These are phyloP conservation scores for Corapipo altera DNA, from an alignment of 2,113 vertebrate genomes.

Conservation along the genomic window DNA sequence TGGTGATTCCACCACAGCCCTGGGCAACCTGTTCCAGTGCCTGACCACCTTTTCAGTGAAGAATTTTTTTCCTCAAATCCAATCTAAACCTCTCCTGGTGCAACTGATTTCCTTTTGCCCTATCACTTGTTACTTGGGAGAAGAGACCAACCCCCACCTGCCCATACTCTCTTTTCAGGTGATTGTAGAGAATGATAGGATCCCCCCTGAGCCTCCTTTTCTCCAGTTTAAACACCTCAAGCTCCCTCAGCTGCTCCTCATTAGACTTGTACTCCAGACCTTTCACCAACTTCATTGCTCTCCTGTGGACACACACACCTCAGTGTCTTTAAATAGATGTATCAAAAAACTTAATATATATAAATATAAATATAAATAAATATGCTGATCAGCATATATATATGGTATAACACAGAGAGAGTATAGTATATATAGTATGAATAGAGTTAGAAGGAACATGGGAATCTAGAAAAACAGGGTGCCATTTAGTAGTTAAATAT, in stretches of 20 bases:
- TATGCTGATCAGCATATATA: too few species aligned
- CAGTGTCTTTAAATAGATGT: neutral
- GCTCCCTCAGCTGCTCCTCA: neutral
- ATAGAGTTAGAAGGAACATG: neutral
- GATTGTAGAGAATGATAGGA: neutral
- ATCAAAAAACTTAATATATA: neutral
- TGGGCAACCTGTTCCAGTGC: neutral
- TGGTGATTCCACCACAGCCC: neutral
- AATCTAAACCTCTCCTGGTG: neutral
- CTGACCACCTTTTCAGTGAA: neutral
- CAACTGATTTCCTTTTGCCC: neutral
- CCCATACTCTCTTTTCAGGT: neutral
- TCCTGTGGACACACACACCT: neutral
- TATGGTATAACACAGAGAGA: neutral
- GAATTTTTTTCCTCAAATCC: neutral
- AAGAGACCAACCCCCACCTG: accelerated
- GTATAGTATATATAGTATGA: neutral
- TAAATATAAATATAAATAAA: neutral
- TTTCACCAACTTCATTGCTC: neutral
- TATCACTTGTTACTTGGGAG: neutral
- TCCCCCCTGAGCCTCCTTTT: neutral
- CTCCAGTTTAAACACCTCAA: neutral
- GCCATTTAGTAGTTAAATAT: conserved; percentile 30
- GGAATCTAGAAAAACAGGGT: neutral
- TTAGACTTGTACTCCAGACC: neutral